Conservation (phyloP, 2,888 invertebrate species). For the Neocrepidodera transversa region DNA sequence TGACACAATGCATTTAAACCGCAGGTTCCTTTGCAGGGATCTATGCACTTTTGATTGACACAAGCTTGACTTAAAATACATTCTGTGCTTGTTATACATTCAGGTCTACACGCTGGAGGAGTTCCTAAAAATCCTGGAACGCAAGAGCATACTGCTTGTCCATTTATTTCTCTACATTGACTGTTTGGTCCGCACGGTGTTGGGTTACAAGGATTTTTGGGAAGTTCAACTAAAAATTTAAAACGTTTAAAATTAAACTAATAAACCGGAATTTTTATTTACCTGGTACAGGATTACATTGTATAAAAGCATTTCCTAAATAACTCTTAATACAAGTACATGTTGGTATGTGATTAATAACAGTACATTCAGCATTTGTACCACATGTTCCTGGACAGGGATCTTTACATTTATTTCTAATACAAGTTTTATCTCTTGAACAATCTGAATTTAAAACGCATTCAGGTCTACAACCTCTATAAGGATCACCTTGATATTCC, state of each 20-base stretch:
- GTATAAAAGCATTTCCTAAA: conserved; percentile 73
- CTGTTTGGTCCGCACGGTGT: conserved; percentile 83
- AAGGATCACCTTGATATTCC: conserved; percentile 81
- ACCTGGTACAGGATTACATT: conserved; percentile 60
- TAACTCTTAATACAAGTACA: conserved; percentile 74
- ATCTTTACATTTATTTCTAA: conserved; percentile 75
- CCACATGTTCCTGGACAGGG: conserved; percentile 85
- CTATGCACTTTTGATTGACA: conserved; percentile 78
- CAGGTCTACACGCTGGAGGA: conserved; percentile 80
- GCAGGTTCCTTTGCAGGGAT: conserved; percentile 86
- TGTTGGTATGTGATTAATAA: conserved; percentile 78
- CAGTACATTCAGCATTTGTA: conserved; percentile 74
- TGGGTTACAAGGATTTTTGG: conserved; percentile 70
- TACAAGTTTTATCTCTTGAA: conserved; percentile 72
- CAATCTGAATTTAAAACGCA: conserved; percentile 81
- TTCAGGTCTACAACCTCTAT: conserved; percentile 79
- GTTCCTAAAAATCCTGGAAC: conserved; percentile 74
- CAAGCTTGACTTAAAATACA: conserved; percentile 78
- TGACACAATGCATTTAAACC: conserved; percentile 77
- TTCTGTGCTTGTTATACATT: conserved; percentile 77
- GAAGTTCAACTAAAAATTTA: too few species aligned
- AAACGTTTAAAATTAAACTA: background rate
- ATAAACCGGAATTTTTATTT: background rate
- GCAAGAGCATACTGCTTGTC: conserved; percentile 77
- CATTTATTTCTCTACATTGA: conserved; percentile 76